Conservation (phyloP, 2,113 vertebrate species). For the Pseudorasbora parva region DNA sequence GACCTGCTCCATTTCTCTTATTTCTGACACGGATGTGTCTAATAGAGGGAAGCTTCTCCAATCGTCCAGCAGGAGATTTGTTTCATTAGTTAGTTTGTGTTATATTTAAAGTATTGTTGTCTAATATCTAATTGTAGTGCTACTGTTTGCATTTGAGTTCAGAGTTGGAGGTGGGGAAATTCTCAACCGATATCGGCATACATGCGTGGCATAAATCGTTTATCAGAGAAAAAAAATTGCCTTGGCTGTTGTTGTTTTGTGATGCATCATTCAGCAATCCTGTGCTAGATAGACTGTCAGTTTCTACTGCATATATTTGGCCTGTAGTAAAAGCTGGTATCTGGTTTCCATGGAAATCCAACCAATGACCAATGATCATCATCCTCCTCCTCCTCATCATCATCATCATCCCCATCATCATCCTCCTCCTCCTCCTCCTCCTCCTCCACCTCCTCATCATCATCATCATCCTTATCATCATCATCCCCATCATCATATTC, state of each 20-base stretch:
- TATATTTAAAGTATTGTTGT: background rate
- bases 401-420: too few species aligned
- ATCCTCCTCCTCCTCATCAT: too few species aligned
- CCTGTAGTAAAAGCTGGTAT: background rate
- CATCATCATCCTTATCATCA: too few species aligned
- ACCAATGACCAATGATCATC: too few species aligned
- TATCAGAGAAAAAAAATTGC: background rate
- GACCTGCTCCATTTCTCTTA: background rate
- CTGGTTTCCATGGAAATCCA: slow-evolving; percentile 14
- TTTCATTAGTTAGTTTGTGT: background rate
- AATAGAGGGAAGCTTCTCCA: background rate
- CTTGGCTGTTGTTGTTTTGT: background rate
- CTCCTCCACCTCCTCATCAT: too few species aligned
- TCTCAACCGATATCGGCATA: background rate
- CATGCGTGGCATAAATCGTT: background rate
- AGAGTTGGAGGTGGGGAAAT: background rate
- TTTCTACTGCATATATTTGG: background rate
- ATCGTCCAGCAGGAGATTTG: background rate
- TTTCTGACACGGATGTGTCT: background rate
- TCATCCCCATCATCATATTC: too few species aligned
- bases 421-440: too few species aligned
- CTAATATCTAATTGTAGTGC: background rate
- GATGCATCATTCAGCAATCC: too few species aligned
- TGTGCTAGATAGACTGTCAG: too few species aligned
- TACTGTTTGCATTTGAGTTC: background rate